These are phyloP conservation scores for Ectemnius continuus DNA, from an alignment of 2,888 invertebrate species.

Conservation along the genomic window DNA sequence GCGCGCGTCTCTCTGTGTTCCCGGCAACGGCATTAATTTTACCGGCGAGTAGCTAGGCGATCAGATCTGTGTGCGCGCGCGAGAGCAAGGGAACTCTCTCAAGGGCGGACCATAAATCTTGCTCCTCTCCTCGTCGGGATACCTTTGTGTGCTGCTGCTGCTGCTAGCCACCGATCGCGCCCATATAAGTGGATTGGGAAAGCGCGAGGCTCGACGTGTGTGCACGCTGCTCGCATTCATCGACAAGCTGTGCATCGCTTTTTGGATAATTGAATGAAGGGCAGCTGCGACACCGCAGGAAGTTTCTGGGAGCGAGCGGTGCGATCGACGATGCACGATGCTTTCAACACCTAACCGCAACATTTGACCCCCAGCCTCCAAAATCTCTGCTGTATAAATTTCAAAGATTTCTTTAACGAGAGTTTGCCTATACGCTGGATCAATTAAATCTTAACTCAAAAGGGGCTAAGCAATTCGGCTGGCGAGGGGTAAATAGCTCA, in stretches of 20 bases:
- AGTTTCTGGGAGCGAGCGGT: too few relatives aligned
- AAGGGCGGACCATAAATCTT: slow-evolving; percentile 55
- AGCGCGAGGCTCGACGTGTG: slow-evolving; percentile 25
- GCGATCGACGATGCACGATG: too few relatives aligned
- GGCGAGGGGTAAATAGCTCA: background rate
- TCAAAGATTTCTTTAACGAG: too few relatives aligned
- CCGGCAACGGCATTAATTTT: slow-evolving; percentile 48
- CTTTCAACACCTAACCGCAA: too few relatives aligned
- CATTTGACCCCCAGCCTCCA: too few relatives aligned
- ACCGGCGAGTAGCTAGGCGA: slow-evolving; percentile 43
- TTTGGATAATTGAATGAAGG: slow-evolving; percentile 16
- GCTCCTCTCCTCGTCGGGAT: slow-evolving; percentile 34
- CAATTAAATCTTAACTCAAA: too few relatives aligned
- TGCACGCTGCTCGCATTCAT: background rate
- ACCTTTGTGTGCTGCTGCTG: slow-evolving; percentile 37
- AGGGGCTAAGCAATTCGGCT: background rate
- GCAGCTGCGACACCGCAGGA: too few relatives aligned
- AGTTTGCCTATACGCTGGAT: too few relatives aligned
- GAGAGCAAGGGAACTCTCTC: slow-evolving; percentile 35
- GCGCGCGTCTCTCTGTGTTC: slow-evolving; percentile 19
- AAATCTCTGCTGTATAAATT: too few relatives aligned
- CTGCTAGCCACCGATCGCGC: slow-evolving; percentile 30
- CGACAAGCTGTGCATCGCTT: background rate
- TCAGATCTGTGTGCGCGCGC: slow-evolving; percentile 31
- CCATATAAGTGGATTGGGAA: slow-evolving; percentile 35